Evolutionary conservation across 92 coral and sea anemone genomes (phyloP), one percentile per base, ranked within the genome.

Genomic region (Epizoanthus rinbou): DNA sequence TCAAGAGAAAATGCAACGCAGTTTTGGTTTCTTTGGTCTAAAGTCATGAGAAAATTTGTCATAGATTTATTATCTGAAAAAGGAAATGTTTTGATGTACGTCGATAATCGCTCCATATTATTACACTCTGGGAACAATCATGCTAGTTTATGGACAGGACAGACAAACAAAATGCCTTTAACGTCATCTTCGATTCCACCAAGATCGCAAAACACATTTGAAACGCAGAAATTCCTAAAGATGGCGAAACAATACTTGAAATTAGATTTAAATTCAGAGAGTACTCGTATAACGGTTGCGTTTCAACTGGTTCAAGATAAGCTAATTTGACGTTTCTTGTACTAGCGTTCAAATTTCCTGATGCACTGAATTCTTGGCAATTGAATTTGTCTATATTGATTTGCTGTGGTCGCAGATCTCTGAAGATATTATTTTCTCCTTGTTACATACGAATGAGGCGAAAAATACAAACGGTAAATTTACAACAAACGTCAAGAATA

Each of bases 361-460:
- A 25, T 23, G 21, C 62, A 17, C 76, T 10, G 16, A 21, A 21
- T 50, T 39, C 43, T 69, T 50, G 33, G 59, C 28, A 74, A 56
- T 74, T 74, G 54, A 50, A 10, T 0, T 50, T 50, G 17, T 24
- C 45, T 54, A 23, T 74, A 74, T 74, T 74, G 65, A 56, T 56
- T 53, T 73, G 28, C 33, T 74, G 80, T 31, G 80, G 80, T 74
- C n/a, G 25, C 16, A 28, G 80, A 31, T 74, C 16, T 74, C 50
- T 28, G 45, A 14, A 74, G 64, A 56, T 56, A 74, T 74, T 43
- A 43, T 74, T 56, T 54, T 11, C 47, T 25, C 64, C 1, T 6
- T 15, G 22, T 53, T 25, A 52, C 9, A 5, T 6, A 59, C 25
- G 64, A 17, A 17, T 54, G 64, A 8, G 16, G 6, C 8, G n/a